Percentiles rank a stretch among this genome's conserved stretches.
Evolutionary conservation across 2,113 vertebrate species (phyloP).

Genomic region (Oreochromis tanganicae): DNA sequence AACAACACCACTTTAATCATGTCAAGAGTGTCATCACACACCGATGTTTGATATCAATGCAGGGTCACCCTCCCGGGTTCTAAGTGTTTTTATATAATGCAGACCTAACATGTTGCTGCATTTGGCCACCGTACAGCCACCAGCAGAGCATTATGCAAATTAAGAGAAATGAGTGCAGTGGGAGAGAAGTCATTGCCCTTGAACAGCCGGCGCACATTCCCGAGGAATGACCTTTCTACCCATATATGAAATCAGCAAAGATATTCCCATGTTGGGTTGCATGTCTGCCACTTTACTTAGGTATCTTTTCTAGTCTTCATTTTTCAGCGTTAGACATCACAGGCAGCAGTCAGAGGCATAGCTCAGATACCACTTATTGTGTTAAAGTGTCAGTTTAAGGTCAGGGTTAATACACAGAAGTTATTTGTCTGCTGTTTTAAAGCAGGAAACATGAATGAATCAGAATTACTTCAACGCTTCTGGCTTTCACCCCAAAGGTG

Average conservation of each 20-base stretch:
- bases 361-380: not conserved
- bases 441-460: not conserved
- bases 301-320: not conserved
- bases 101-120: constrained; percentile 35
- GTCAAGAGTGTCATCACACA: not conserved
- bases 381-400: not conserved
- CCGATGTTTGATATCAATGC: not conserved
- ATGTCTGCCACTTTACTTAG: not conserved
- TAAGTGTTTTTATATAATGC: constrained; percentile 1
- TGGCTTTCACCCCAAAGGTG: not conserved
- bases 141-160: constrained; percentile 58
- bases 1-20: constrained; percentile 16
- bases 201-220: constrained; percentile 18
- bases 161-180: constrained; percentile 41
- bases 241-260: constrained; percentile 14
- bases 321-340: not conserved
- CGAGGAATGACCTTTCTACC: constrained; percentile 16
- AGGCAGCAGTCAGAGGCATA: not conserved
- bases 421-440: not conserved
- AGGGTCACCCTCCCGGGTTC: constrained; percentile 14
- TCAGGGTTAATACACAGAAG: not conserved
- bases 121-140: constrained; percentile 26
- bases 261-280: constrained; percentile 24
- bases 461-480: not conserved
- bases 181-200: constrained; percentile 27